phyloP scores from a whole-genome alignment of 2,797 vertebrate species.

The Triplophysa bombifrons region DNA sequence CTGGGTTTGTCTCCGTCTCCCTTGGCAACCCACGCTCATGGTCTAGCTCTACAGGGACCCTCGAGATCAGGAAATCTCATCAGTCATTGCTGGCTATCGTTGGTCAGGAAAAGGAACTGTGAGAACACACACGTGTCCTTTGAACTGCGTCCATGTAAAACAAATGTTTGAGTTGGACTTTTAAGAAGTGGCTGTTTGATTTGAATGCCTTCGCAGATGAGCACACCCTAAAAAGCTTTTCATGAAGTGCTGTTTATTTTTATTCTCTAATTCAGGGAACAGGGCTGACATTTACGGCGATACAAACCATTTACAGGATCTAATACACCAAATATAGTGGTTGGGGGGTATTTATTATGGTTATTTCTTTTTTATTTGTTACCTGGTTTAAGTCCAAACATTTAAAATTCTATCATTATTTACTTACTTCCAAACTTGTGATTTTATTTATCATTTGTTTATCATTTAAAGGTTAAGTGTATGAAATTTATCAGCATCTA shows the following conservation, averaged over 20 bases:
- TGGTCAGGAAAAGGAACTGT: constrained; percentile 19
- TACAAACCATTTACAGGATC: background rate
- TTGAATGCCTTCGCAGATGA: background rate
- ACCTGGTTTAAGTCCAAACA: background rate
- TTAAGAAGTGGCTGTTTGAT: constrained; percentile 4
- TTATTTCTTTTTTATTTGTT: background rate
- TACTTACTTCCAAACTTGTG: background rate
- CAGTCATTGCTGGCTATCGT: background rate
- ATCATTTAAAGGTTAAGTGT: too few species aligned
- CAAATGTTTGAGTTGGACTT: constrained; percentile 19
- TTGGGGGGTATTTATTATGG: background rate
- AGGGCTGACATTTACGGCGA: background rate
- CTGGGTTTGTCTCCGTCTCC: constrained; percentile 17
- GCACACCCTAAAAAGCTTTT: background rate
- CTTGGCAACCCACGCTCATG: constrained; percentile 4
- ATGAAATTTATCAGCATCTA: too few species aligned
- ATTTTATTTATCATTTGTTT: too few species aligned
- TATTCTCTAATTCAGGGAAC: background rate
- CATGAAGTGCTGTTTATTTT: background rate
- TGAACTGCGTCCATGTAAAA: constrained; percentile 18
- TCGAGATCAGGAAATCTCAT: background rate
- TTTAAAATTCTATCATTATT: too few species aligned
- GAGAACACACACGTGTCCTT: constrained; percentile 12
- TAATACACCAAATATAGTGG: background rate
- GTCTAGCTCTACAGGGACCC: background rate